Evolutionary conservation across 2,113 vertebrate genomes (phyloP), one percentile per base, ranked within the genome.

Genomic region (Tachycineta bicolor): DNA sequence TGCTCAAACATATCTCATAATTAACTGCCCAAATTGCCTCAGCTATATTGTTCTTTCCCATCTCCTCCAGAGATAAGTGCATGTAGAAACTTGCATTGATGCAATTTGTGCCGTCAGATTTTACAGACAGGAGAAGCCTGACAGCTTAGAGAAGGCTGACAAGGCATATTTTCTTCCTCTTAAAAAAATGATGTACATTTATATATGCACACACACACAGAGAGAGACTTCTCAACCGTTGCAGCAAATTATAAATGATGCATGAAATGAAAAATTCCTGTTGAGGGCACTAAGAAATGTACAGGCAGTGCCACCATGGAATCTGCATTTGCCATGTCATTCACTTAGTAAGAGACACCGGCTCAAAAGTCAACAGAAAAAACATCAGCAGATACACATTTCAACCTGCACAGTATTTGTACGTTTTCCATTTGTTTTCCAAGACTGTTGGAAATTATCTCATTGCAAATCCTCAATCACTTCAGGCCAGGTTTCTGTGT

Each of bases 201-300:
- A 63, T 63, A 63, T 28, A 64, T 87, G 39, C 56, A 81, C 20
- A 79, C 5, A 64, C 1, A 37, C 37, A 58, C 0, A 55, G 5
- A 26, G 23, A 26, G 23, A 94, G 56, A 41, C 17, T 77, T 83
- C 68, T 90, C 88, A 94, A 58, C 78, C 76, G 23, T 49, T 68
- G 56, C 73, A 58, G 78, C 49, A 97, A 94, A 94, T 93, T 83
- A 91, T 80, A 94, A 97, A 96, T 94, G 75, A 94, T 78, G 92
- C 88, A 89, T 94, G 92, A 97, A 97, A 97, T 94, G 90, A 96
- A 93, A 92, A 95, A 96, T 69, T 92, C 90, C 92, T 58, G 19
- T 75, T 83, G 62, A 95, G 46, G 47, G 41, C 90, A 71, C 56
- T 59, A 39, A 81, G 64, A 77, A 89, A 19, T 58, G 43, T 33